A percentile compares a stretch with the other conserved stretches of the same genome.
These are phyloP conservation scores for Conistra vaccinii DNA, from an alignment of 2,888 invertebrate genomes.

Conservation along the genomic window DNA sequence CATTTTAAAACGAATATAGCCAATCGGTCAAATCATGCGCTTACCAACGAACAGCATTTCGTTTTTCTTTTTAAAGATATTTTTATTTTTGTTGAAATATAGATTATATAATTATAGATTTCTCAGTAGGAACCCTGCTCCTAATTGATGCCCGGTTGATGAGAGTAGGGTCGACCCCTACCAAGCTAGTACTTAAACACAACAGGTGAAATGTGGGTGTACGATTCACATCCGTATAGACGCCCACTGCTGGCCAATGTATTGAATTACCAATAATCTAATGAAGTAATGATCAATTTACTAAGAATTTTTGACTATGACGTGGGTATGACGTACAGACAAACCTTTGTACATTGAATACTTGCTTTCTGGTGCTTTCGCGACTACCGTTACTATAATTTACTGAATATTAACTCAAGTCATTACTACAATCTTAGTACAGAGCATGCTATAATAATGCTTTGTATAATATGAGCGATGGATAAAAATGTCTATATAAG, in stretches of 20 bases:
- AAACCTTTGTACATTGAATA: neutral
- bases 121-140: neutral
- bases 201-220: slow-evolving; percentile 4
- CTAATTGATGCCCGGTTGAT: neutral
- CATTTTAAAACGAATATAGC: neutral
- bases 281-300: slow-evolving; percentile 16
- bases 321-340: neutral
- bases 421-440: slow-evolving; percentile 4
- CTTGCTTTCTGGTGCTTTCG: neutral
- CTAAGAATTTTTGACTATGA: slow-evolving; percentile 7
- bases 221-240: neutral
- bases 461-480: slow-evolving; percentile 43
- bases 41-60: neutral
- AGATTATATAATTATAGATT: neutral
- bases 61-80: neutral
- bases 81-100: no score
- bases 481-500: slow-evolving; percentile 32
- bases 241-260: slow-evolving; percentile 11
- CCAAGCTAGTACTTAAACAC: no score
- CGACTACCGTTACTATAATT: neutral
- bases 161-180: neutral
- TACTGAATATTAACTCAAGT: neutral
- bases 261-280: slow-evolving; percentile 15
- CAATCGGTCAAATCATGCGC: neutral
- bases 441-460: slow-evolving; percentile 7